Evolutionary conservation across 2,113 vertebrate species (phyloP).

Genomic region (Catharus minimus): DNA sequence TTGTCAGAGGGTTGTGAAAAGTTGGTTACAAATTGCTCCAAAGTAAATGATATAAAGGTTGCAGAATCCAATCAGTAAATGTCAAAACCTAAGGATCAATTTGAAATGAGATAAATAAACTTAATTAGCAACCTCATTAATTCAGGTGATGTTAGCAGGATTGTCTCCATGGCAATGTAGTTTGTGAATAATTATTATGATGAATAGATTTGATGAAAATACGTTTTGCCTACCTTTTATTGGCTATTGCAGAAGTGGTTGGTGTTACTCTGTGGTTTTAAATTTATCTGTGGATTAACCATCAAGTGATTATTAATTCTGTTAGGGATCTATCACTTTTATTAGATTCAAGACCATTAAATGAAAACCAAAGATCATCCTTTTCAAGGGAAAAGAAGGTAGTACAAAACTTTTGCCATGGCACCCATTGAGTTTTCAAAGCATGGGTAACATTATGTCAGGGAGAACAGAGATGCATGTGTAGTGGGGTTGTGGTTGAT

Average conservation of each 20-base stretch:
- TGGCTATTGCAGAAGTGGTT: background rate
- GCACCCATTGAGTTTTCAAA: background rate
- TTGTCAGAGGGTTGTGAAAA: background rate
- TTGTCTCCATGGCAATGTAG: constrained; percentile 21
- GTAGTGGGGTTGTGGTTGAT: background rate
- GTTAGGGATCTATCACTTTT: background rate
- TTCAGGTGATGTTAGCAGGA: constrained; percentile 39
- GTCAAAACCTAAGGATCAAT: constrained; percentile 29
- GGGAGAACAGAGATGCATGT: background rate
- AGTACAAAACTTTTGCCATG: background rate
- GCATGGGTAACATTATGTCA: background rate
- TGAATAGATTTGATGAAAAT: background rate
- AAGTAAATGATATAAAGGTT: constrained; percentile 17
- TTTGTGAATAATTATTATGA: constrained; percentile 26
- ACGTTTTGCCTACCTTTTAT: background rate
- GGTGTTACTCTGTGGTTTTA: background rate
- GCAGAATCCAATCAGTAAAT: constrained; percentile 44
- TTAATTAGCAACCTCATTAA: constrained; percentile 59
- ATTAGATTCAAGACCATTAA: background rate
- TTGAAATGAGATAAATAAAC: constrained; percentile 44
- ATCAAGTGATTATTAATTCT: background rate
- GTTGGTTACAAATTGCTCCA: background rate
- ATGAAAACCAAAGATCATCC: background rate
- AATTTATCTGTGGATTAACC: background rate
- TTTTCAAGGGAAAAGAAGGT: background rate